Evolutionary conservation across 2,113 vertebrate genomes (phyloP), one percentile per base, ranked within the genome.

Genomic region (Odontophorus gujanensis): DNA sequence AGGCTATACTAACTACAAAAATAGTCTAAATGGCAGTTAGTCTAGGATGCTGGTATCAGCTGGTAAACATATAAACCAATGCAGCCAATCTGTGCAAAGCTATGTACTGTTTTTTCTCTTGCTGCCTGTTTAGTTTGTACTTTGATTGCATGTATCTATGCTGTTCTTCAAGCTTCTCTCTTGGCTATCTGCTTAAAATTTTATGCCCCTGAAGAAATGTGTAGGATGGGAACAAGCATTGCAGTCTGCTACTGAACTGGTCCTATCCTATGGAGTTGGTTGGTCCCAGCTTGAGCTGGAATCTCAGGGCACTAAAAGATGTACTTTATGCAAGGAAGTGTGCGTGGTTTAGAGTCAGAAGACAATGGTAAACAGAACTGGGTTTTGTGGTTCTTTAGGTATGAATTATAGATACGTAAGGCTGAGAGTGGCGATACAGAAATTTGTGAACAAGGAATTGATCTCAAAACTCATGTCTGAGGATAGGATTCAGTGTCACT

Each of bases 11-110:
- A 9, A 7, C 25, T 68, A 11, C 30, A 15, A 16, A 30, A 38
- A n/a, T 28, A 14, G 7, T 21, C 0, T 7, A 57, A 65, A 69
- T 4, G 69, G 71, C 40, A 51, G 26, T 59, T 90, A 66, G 9
- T 63, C 17, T 36, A 65, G 21, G 9, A 12, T 85, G 85, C 57
- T 53, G 24, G 3, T 78, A 14, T 43, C 26, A 34, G 22, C 40
- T n/a, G 61, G 18, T 62, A 40, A 45, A 43, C 25, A 11, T 51
- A 51, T 55, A 71, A 50, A 42, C 9, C 5, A 43, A 3, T 2
- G 0, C 1, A 9, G 15, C 40, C 1, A 0, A 79, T 79, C 62
- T 3, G 0, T n/a, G 26, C 20, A 48, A 53, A 81, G 20, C 11
- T 82, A 0, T 51, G 3, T 47, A 11, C 13, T 42, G 16, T 55